Base-by-base conservation (phyloP, 2,888 invertebrate species). In the Plemyria rubiginata region DNA sequence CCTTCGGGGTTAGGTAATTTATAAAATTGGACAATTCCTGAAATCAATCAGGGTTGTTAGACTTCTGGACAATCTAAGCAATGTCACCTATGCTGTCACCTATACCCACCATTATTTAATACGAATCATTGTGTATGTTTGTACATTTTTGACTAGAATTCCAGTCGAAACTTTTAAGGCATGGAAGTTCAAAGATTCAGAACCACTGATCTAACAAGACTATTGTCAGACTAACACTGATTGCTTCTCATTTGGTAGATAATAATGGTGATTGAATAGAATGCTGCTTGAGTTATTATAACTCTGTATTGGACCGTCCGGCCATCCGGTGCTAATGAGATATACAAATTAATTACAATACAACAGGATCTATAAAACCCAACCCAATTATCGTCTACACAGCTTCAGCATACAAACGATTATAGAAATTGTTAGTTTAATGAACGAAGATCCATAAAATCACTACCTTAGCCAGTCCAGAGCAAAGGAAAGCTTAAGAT, bases 381-480 rank as follows among this genome's bases (percentile, higher is more conserved):
- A 56, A 61, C 40, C 55, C 32, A 46, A 46, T 61, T 45, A 22
- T 15, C 43, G 8, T 4, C 51, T n/a, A 16, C 45, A 45, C 45
- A 45, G 45, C 45, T 16, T 38, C 12, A 52, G 13, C 12, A 28
- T n/a, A 52, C 16, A 56, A 46, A 52, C 40, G 16, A 28, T 45
- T 29, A 28, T 32, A 54, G 57, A 62, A 57, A 57, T 53, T 62
- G 49, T 15, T 53, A 49, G 49, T 62, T 57, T 41, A 62, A 50
- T 57, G 32, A 53, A 40, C 15, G 36, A 36, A 32, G 53, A 53
- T 22, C 41, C 32, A 56, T 61, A 62, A 60, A 54, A n/a, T 13
- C 0, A n/a, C 22, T n/a, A 7, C n/a, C 16, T 16, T 12, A 15
- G 36, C n/a, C n/a, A 15, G 50, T 36, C 50, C 13, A 50, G 50